Conservation (phyloP, 2,888 invertebrate genomes). For the Drosophila recens region DNA sequence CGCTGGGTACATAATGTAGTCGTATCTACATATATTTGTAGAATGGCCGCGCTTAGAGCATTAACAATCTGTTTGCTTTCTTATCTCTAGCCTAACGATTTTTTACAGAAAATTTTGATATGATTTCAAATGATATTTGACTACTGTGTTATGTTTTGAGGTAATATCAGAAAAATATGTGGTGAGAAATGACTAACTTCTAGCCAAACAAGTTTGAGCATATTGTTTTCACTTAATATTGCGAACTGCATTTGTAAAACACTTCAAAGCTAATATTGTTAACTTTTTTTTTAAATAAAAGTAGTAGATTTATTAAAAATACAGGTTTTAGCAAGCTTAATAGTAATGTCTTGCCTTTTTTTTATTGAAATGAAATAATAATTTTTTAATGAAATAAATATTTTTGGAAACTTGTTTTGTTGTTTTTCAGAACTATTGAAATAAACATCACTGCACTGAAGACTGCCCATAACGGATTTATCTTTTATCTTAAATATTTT, state of each 20-base stretch:
- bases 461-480: background rate
- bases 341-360: background rate
- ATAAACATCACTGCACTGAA: background rate
- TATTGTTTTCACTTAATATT: too few species aligned
- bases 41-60: background rate
- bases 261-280: background rate
- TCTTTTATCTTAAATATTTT: background rate
- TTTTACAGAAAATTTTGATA: slow-evolving; percentile 8
- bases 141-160: slow-evolving; percentile 15
- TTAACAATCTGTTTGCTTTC: slow-evolving; percentile 2
- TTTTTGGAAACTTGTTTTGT: background rate
- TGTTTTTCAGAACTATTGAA: background rate
- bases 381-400: background rate
- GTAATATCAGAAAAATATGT: background rate
- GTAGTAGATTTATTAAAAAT: background rate
- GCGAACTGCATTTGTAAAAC: too few species aligned
- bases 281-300: background rate
- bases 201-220: too few species aligned
- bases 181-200: background rate
- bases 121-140: slow-evolving; percentile 2
- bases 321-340: background rate
- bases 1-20: background rate
- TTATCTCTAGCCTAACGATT: slow-evolving; percentile 2
- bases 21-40: background rate
- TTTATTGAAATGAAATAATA: too few species aligned